Evolutionary conservation across 2,888 invertebrate genomes (phyloP).

Genomic region (Brachypalpus laphriformis): DNA sequence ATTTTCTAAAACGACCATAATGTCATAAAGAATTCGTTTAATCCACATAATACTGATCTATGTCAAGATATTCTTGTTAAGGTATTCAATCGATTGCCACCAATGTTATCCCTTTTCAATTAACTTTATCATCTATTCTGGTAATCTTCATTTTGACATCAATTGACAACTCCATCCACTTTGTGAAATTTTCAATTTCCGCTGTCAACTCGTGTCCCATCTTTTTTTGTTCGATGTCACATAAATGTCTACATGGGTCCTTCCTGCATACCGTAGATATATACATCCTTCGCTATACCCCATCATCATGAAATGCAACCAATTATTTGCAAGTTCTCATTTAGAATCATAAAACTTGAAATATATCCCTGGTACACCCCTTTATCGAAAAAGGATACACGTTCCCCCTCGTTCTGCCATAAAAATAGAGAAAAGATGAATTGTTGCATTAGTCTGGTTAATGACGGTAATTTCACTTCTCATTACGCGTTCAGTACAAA

Average conservation of each 20-base stretch:
- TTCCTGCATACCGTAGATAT: background rate
- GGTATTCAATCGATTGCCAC: constrained; percentile 2
- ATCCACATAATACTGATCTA: constrained; percentile 1
- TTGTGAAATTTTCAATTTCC: constrained; percentile 44
- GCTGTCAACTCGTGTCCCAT: constrained; percentile 12
- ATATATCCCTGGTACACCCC: background rate
- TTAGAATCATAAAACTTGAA: background rate
- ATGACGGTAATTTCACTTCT: constrained; percentile 48
- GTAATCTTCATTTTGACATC: constrained; percentile 4
- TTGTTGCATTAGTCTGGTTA: constrained; percentile 32
- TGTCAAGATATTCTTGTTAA: background rate
- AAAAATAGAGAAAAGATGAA: constrained; percentile 4
- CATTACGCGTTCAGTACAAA: constrained; percentile 26
- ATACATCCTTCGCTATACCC: background rate
- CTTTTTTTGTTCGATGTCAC: background rate
- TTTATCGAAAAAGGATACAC: background rate
- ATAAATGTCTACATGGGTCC: background rate
- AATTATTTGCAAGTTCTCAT: background rate
- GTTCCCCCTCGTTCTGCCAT: background rate
- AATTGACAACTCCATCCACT: constrained; percentile 26
- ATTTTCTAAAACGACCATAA: background rate
- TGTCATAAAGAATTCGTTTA: no score
- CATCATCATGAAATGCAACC: background rate
- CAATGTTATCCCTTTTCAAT: constrained; percentile 9
- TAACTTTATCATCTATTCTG: background rate